These are phyloP conservation scores for Virgularia gustaviana DNA, from an alignment of 92 coral and sea anemone genomes.

Conservation along the genomic window DNA sequence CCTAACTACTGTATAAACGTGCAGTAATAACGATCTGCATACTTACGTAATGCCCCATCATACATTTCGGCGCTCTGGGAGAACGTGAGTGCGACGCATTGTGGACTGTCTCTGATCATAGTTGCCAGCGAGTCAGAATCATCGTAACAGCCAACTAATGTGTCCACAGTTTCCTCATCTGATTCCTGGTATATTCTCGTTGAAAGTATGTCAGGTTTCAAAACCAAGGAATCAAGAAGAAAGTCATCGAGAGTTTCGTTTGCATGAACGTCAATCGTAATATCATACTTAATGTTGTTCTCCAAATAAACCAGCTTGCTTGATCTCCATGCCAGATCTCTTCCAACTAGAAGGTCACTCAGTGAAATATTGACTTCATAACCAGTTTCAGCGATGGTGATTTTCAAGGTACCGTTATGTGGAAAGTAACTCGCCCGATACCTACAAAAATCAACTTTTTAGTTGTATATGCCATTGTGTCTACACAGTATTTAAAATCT, in stretches of 20 bases:
- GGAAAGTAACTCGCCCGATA: too few relatives aligned
- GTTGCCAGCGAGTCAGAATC: conserved; percentile 42
- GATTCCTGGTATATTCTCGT: conserved; percentile 66
- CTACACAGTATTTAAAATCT: too few relatives aligned
- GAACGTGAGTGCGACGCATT: conserved; percentile 61
- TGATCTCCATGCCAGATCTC: neutral
- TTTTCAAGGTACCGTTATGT: too few relatives aligned
- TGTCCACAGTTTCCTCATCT: conserved; percentile 25
- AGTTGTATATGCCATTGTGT: too few relatives aligned
- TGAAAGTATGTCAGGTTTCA: conserved; percentile 58
- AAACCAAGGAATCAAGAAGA: conserved; percentile 67
- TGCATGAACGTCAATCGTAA: neutral
- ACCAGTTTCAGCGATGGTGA: neutral
- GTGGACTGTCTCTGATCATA: conserved; percentile 30
- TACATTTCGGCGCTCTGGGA: conserved; percentile 78
- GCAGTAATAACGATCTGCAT: too few relatives aligned
- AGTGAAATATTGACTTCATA: neutral
- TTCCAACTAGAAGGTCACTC: neutral
- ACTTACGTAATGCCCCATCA: conserved; percentile 83
- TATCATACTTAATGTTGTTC: conserved; percentile 38
- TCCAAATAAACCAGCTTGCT: conserved; percentile 33
- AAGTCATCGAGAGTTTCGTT: neutral
- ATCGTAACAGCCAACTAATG: conserved; percentile 47
- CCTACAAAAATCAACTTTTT: too few relatives aligned
- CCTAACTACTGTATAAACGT: too few relatives aligned